These are phyloP conservation scores for Hirtodrosophila duncani DNA, from an alignment of 2,888 invertebrate species.

Conservation along the genomic window DNA sequence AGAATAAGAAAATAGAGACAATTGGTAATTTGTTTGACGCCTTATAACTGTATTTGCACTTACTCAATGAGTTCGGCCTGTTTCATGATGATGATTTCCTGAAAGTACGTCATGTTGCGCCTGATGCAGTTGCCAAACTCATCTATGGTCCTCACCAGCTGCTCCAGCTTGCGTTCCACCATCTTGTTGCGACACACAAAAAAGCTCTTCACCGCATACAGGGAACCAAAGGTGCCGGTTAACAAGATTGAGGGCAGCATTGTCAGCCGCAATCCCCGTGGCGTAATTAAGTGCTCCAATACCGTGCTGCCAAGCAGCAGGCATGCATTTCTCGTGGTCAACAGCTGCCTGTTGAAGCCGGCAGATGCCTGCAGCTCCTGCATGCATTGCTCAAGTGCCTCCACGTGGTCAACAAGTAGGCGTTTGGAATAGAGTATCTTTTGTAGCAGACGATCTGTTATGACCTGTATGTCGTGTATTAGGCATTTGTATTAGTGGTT, in stretches of 20 bases:
- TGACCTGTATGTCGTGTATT: slow-evolving; percentile 45
- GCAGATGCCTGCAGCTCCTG: slow-evolving; percentile 20
- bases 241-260: slow-evolving; percentile 68
- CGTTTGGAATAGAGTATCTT: slow-evolving; percentile 76
- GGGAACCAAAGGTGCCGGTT: slow-evolving; percentile 67
- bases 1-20: not conserved
- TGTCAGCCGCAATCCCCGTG: slow-evolving; percentile 60
- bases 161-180: slow-evolving; percentile 71
- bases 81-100: slow-evolving; percentile 76
- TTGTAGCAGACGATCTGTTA: slow-evolving; percentile 63
- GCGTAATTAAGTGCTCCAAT: slow-evolving; percentile 70
- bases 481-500: not conserved
- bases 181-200: slow-evolving; percentile 75
- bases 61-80: slow-evolving; percentile 75
- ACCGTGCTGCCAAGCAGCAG: slow-evolving; percentile 67
- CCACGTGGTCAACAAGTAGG: slow-evolving; percentile 76
- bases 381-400: slow-evolving; percentile 75
- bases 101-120: slow-evolving; percentile 77
- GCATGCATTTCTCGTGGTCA: slow-evolving; percentile 69
- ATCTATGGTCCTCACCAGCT: slow-evolving; percentile 74
- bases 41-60: not conserved
- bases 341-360: slow-evolving; percentile 40
- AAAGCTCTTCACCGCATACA: slow-evolving; percentile 70
- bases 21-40: too few relatives aligned
- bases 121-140: slow-evolving; percentile 77